Conservation (phyloP, 2,888 invertebrate species). For the Neocrepidodera transversa region DNA sequence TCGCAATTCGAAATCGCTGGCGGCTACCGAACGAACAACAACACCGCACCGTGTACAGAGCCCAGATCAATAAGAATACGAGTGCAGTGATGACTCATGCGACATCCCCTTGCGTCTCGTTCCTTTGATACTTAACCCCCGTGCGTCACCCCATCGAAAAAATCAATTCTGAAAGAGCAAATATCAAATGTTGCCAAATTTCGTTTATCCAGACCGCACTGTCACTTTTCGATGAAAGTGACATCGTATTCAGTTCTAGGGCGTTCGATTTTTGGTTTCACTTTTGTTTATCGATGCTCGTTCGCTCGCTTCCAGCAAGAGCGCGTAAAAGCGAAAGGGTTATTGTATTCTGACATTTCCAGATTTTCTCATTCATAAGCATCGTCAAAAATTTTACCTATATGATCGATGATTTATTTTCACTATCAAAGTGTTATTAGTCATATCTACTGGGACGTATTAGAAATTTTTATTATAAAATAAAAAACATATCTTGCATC, state of each 20-base stretch:
- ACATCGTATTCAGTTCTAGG: constrained; percentile 34
- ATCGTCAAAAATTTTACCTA: too few species aligned
- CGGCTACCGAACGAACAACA: constrained; percentile 33
- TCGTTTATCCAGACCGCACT: constrained; percentile 36
- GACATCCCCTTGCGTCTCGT: constrained; percentile 48
- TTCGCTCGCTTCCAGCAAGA: not conserved
- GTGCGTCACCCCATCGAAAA: constrained; percentile 52
- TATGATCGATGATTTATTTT: too few species aligned
- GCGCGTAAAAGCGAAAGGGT: constrained; percentile 15
- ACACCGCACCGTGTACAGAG: constrained; percentile 37
- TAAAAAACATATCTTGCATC: too few species aligned
- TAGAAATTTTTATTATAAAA: too few species aligned
- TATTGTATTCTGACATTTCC: constrained; percentile 18
- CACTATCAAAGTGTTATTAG: too few species aligned
- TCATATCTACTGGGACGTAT: too few species aligned
- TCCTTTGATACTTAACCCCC: constrained; percentile 40
- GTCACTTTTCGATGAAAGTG: constrained; percentile 35
- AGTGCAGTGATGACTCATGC: constrained; percentile 62
- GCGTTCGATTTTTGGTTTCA: constrained; percentile 21
- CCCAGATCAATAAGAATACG: constrained; percentile 60
- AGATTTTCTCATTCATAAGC: constrained; percentile 11
- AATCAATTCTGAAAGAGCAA: constrained; percentile 55
- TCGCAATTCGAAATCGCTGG: constrained; percentile 28
- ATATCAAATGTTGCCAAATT: constrained; percentile 57
- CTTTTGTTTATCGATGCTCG: not conserved